Evolutionary conservation across 2,113 vertebrate species (phyloP).

Genomic region (Nesogale talazaci): DNA sequence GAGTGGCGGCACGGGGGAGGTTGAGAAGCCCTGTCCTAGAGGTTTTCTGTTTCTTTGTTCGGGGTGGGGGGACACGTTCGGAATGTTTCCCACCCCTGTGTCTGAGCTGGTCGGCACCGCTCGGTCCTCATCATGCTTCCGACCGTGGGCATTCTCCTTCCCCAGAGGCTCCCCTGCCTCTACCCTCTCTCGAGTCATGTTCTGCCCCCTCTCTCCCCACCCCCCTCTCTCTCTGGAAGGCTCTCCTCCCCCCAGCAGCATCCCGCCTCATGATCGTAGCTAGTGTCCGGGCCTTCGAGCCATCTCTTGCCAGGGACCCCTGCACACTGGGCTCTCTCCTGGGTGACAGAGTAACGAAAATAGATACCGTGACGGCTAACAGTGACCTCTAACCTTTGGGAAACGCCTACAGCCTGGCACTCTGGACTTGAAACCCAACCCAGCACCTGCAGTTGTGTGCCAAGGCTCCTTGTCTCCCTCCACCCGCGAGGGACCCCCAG

Average conservation of each 20-base stretch:
- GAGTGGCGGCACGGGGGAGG: too few relatives aligned
- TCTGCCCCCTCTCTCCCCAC: not conserved
- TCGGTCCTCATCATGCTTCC: not conserved
- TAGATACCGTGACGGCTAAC: not conserved
- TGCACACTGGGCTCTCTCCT: not conserved
- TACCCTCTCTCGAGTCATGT: not conserved
- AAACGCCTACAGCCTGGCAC: not conserved
- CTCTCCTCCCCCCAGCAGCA: not conserved
- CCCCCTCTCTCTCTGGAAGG: not conserved
- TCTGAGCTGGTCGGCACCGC: not conserved
- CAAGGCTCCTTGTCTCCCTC: not conserved
- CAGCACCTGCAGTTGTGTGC: accelerated
- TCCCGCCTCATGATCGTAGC: not conserved
- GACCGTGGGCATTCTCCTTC: not conserved
- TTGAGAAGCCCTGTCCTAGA: too few relatives aligned
- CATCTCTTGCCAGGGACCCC: not conserved
- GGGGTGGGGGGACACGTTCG: not conserved
- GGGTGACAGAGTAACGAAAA: not conserved
- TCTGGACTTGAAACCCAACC: not conserved
- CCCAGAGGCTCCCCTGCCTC: not conserved
- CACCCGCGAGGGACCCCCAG: not conserved
- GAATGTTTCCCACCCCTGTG: not conserved
- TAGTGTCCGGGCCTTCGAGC: not conserved
- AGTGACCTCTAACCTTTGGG: not conserved
- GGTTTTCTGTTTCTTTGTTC: too few relatives aligned